Base-by-base conservation (phyloP, 2,888 invertebrate species). In the Oconnorella tubifera region DNA sequence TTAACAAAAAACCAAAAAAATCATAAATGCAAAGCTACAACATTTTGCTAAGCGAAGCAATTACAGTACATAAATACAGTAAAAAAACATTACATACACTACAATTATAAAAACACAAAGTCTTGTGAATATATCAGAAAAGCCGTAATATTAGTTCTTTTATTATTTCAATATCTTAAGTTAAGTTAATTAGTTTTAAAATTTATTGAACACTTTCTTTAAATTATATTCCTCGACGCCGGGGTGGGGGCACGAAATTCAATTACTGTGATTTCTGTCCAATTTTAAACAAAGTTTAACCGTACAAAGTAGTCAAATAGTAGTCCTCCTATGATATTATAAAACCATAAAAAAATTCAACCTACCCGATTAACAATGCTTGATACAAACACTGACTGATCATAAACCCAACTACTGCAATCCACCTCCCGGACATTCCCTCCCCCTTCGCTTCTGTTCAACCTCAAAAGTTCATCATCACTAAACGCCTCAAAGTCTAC, bases 331-430 rank as follows among this genome's bases (percentile, higher is more conserved):
- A 14, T 19, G 19, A 40, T 14, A 19, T 14, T 14, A 19, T 40
- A 40, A 40, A 40, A 40, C 40, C 6, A 40, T 14, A 40, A 19
- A 14, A n/a, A n/a, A n/a, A n/a, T n/a, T n/a, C n/a, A n/a, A 29
- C 61, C 56, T 14, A 70, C 70, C 62, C 64, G 33, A 28, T 59
- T 64, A 55, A 63, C 59, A 25, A 68, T 67, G 40, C 65, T 64
- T 31, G 56, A 62, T 0, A 53, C 29, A 33, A 62, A 67, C 28
- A 53, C 28, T 1, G 33, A 29, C 55, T 59, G 58, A 49, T 67
- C 66, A 33, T 65, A 70, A 14, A 51, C 59, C 67, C 68, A 70
- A 23, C 53, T 33, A 0, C 32, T 25, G 33, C 66, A 40, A n/a
- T 40, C 59, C 10, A 40, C 14, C 14, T 31, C 23, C 23, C 51